Evolutionary conservation across 2,888 invertebrate genomes (phyloP).

Genomic region (Pemphredon lugubris): DNA sequence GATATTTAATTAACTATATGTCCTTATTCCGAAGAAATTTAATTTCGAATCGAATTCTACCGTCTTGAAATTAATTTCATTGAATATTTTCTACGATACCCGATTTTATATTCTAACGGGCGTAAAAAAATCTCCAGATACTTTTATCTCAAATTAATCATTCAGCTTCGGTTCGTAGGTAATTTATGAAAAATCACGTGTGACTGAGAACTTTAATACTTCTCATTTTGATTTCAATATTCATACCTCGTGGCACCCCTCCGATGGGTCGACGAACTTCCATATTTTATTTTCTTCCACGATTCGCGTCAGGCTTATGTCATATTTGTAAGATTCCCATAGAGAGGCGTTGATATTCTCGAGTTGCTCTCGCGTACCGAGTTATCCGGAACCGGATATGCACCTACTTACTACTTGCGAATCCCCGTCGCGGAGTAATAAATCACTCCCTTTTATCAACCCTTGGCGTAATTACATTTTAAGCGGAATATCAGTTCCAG

Average conservation of each 20-base stretch:
- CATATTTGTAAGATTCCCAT: slow-evolving; percentile 34
- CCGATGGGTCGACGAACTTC: slow-evolving; percentile 32
- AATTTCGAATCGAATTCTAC: no score
- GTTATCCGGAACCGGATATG: slow-evolving; percentile 55
- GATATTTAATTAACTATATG: no score
- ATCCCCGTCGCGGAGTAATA: slow-evolving; percentile 20
- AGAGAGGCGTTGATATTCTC: slow-evolving; percentile 54
- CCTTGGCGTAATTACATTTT: neutral
- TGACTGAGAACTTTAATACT: no score
- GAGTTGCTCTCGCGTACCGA: slow-evolving; percentile 13
- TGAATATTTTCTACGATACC: no score
- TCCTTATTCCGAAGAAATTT: no score
- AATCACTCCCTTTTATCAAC: slow-evolving; percentile 20
- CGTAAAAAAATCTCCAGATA: no score
- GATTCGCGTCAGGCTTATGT: slow-evolving; percentile 1
- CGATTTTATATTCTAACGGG: no score
- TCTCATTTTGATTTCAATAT: no score
- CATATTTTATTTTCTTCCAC: slow-evolving; percentile 26
- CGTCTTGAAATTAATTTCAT: no score
- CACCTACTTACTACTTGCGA: slow-evolving; percentile 24
- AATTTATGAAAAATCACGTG: no score
- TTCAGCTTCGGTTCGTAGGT: no score
- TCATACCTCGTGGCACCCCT: slow-evolving; percentile 1
- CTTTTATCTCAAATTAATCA: no score
- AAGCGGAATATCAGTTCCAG: neutral